These are phyloP conservation scores for Drosophila kikkawai DNA, from an alignment of 1,140 invertebrate genomes.

Conservation along the genomic window DNA sequence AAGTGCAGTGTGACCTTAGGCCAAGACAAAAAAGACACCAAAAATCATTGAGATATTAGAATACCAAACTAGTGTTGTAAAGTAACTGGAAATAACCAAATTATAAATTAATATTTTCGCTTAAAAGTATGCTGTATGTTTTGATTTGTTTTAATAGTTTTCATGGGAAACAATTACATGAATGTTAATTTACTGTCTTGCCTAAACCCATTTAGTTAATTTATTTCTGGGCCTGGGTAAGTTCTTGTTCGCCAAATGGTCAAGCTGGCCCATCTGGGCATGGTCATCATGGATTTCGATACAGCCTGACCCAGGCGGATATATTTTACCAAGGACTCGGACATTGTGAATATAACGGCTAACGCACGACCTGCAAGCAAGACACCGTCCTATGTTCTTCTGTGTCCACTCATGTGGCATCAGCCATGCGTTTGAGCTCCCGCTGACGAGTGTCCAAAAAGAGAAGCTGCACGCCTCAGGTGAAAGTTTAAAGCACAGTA, in stretches of 20 bases:
- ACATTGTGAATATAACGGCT: conserved; percentile 91
- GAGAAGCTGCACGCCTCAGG: no score
- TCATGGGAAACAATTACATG: no score
- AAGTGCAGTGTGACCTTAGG: neutral
- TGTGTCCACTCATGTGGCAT: conserved; percentile 10
- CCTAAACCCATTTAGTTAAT: no score
- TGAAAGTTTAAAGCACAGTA: conserved; percentile 25
- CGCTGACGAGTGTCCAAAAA: conserved; percentile 16
- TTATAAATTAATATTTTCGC: neutral
- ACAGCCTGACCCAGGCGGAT: conserved; percentile 36
- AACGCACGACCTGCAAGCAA: no score
- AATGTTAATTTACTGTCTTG: no score
- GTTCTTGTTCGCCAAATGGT: no score
- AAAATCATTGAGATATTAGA: no score
- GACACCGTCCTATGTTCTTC: no score
- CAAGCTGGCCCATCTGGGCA: conserved; percentile 15
- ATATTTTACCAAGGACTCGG: conserved; percentile 89
- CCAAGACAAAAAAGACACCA: neutral
- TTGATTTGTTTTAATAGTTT: no score
- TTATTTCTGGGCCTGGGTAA: no score
- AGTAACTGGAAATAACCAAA: no score
- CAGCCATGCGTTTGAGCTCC: conserved; percentile 32
- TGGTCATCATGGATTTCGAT: conserved; percentile 38
- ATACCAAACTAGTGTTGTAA: neutral
- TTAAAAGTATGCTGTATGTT: neutral